These are phyloP conservation scores for Chrysolina haemoptera DNA, from an alignment of 2,888 invertebrate genomes.

Conservation along the genomic window DNA sequence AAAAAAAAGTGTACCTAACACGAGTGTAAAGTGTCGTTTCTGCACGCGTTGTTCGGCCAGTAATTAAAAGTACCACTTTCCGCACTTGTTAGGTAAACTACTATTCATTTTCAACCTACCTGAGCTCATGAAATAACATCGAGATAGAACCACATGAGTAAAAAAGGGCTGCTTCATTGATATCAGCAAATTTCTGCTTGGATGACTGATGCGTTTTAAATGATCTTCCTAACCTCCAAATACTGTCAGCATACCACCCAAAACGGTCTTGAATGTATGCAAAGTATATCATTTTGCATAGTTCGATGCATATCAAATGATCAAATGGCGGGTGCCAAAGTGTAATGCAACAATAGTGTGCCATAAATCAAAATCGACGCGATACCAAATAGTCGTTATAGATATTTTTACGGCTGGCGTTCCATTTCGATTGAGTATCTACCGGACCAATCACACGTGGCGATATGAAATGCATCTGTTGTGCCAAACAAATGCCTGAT, in stretches of 20 bases:
- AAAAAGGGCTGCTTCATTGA: not conserved
- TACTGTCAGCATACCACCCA: constrained; percentile 48
- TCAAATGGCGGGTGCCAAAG: constrained; percentile 51
- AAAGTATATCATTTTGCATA: constrained; percentile 53
- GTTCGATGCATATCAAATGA: constrained; percentile 46
- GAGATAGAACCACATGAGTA: not conserved
- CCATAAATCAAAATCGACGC: constrained; percentile 67
- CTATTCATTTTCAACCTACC: too few species aligned
- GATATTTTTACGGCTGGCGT: constrained; percentile 66
- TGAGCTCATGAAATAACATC: too few species aligned
- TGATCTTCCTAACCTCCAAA: constrained; percentile 57
- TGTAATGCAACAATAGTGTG: constrained; percentile 66
- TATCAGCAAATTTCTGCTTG: not conserved
- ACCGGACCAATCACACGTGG: constrained; percentile 67
- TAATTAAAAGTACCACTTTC: too few species aligned
- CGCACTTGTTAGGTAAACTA: too few species aligned
- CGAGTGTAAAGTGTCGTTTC: too few species aligned
- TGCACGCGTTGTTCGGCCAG: too few species aligned
- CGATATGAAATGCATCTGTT: constrained; percentile 68
- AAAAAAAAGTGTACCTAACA: too few species aligned
- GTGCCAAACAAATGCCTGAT: constrained; percentile 67
- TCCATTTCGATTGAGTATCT: constrained; percentile 66
- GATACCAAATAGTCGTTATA: constrained; percentile 63
- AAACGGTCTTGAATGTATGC: constrained; percentile 49
- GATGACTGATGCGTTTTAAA: constrained; percentile 65